Evolutionary conservation across 2,888 invertebrate species (phyloP).

Genomic region (Hemaris fuciformis): DNA sequence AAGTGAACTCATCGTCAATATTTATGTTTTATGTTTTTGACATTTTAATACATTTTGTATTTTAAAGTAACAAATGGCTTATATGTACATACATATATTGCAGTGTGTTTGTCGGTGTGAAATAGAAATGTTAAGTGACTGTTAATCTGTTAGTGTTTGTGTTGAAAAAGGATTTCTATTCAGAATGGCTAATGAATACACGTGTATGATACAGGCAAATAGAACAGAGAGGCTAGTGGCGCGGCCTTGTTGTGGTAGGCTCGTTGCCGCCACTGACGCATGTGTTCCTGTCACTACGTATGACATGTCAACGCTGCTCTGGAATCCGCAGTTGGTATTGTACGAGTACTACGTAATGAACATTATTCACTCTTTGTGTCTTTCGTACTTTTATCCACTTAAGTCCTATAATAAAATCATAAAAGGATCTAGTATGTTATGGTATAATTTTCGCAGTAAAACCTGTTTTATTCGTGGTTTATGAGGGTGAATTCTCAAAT

Average conservation of each 20-base stretch:
- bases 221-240: conserved; percentile 7
- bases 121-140: not conserved
- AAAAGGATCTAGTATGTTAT: not conserved
- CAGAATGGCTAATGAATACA: not conserved
- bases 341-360: not conserved
- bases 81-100: too few species aligned
- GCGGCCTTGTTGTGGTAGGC: conserved; percentile 30
- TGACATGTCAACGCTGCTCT: conserved; percentile 22
- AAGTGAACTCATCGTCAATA: not conserved
- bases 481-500: not conserved
- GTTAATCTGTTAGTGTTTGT: not conserved
- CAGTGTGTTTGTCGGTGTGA: not conserved
- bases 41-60: not conserved
- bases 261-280: conserved; percentile 22
- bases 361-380: not conserved
- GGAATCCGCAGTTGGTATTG: conserved; percentile 18
- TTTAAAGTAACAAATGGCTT: too few species aligned
- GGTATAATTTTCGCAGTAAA: not conserved
- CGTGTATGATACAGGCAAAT: conserved; percentile 11
- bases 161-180: not conserved
- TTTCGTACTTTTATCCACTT: not conserved
- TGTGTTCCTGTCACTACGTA: conserved; percentile 27
- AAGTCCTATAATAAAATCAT: not conserved
- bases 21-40: not conserved
- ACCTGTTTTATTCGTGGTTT: not conserved